Percentiles rank a stretch among this genome's conserved stretches.
Evolutionary conservation across 2,797 vertebrate genomes (phyloP).

Genomic region (Borostomias antarcticus): DNA sequence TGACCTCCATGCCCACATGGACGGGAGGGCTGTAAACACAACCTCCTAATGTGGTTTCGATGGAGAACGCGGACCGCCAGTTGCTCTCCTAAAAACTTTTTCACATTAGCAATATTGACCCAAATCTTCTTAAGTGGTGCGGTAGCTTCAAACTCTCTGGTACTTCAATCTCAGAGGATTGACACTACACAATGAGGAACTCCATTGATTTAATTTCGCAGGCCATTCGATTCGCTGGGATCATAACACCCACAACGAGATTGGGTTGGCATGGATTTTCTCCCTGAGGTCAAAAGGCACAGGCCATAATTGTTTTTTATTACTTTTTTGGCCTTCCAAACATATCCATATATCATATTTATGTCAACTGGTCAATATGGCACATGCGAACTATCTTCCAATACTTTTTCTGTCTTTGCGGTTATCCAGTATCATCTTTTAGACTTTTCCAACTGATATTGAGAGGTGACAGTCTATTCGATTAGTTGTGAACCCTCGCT

Average conservation of each 20-base stretch:
- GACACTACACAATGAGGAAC: constrained; percentile 65
- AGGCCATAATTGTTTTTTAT: constrained; percentile 77
- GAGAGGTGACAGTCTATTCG: constrained; percentile 41
- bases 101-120: constrained; percentile 60
- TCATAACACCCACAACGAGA: constrained; percentile 68
- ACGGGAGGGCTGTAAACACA: constrained; percentile 15
- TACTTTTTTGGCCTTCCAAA: constrained; percentile 70
- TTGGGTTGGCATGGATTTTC: constrained; percentile 78
- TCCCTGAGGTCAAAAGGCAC: constrained; percentile 71
- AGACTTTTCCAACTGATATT: constrained; percentile 25
- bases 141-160: constrained; percentile 52
- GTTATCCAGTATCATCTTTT: background rate
- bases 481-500: constrained; percentile 39
- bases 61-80: constrained; percentile 13
- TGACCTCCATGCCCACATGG: constrained; percentile 7
- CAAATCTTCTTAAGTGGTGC: constrained; percentile 39
- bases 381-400: constrained; percentile 38
- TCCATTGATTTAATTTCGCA: constrained; percentile 76
- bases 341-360: constrained; percentile 70
- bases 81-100: constrained; percentile 53
- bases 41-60: constrained; percentile 22
- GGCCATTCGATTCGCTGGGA: constrained; percentile 67
- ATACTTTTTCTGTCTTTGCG: constrained; percentile 17
- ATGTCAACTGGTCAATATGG: constrained; percentile 49
- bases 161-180: constrained; percentile 57